Evolutionary conservation across 2,797 vertebrate species (phyloP), one percentile per base, ranked within the genome.

Genomic region (Potorous gilbertii): DNA sequence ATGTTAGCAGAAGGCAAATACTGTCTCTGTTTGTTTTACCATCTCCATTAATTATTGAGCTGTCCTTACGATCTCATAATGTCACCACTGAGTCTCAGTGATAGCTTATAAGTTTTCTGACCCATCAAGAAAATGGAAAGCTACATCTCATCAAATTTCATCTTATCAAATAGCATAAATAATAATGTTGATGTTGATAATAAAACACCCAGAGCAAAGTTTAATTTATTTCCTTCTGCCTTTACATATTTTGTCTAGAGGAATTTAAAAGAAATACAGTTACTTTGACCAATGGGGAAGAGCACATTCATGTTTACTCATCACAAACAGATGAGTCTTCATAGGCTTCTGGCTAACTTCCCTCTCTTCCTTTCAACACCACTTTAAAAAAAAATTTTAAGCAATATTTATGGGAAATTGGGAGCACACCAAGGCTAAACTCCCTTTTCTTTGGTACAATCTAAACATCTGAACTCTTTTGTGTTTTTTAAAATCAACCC

Each of bases 381-480:
- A 96, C 90, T 95, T 18, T 27, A 93, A 74, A 91, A 90, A 13
- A 56, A 16, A 62, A 56, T 55, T 92, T 52, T 10, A 89, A 56
- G 52, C 50, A 90, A 56, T 46, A 57, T 92, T 93, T 94, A 46
- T 95, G 94, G 94, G 89, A 96, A 95, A 95, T 92, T 91, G 90
- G 92, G 94, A 96, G 96, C 95, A 93, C 92, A 95, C 57, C 74
- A 93, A 95, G 54, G 56, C 28, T 55, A n/a, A 12, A 34, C 94
- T 90, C 54, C 18, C 52, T 74, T 46, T 24, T 29, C 54, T 24
- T 18, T 66, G 81, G 56, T 56, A 95, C 21, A 34, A 93, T 94
- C 74, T 94, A 90, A 97, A 96, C 92, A 97, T 96, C 74, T 95
- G 95, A 97, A 89, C 93, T 97, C 66, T 93, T 50, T 81, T 28